phyloP scores from a whole-genome alignment of 2,888 invertebrate species.

The Limnephilus rhombicus region DNA sequence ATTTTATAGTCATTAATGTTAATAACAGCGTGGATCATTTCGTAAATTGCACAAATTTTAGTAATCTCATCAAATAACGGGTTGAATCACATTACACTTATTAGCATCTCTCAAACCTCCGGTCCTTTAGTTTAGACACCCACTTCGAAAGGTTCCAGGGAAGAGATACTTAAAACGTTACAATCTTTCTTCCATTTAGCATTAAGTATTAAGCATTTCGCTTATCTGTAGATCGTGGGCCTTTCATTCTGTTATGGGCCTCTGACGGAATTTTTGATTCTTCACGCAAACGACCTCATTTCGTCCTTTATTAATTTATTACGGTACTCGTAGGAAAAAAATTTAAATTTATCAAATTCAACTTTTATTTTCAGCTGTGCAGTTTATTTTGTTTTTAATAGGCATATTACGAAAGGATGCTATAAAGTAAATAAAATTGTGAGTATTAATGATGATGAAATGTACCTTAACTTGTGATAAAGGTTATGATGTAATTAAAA shows the following conservation, averaged over 20 bases:
- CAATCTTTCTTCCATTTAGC: neutral
- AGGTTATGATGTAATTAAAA: no score
- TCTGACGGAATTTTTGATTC: neutral
- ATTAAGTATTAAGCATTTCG: neutral
- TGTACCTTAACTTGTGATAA: no score
- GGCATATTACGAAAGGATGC: neutral
- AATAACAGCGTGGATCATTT: conserved; percentile 13
- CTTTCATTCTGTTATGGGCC: neutral
- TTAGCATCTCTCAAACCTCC: neutral
- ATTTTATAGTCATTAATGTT: conserved; percentile 16
- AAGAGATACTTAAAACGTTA: neutral
- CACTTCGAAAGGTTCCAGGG: neutral
- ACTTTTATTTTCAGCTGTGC: neutral
- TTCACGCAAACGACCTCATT: neutral
- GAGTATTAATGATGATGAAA: no score
- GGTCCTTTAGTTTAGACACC: neutral
- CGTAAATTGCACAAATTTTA: conserved; percentile 14
- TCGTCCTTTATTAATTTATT: neutral
- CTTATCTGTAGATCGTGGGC: neutral
- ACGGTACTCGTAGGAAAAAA: no score
- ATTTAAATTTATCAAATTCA: neutral
- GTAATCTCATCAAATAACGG: conserved; percentile 28
- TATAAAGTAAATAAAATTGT: no score
- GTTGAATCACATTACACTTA: conserved; percentile 15
- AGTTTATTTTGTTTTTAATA: neutral